Evolutionary conservation across 1,140 invertebrate genomes (phyloP).

Genomic region (Brevipalpus yothersi): DNA sequence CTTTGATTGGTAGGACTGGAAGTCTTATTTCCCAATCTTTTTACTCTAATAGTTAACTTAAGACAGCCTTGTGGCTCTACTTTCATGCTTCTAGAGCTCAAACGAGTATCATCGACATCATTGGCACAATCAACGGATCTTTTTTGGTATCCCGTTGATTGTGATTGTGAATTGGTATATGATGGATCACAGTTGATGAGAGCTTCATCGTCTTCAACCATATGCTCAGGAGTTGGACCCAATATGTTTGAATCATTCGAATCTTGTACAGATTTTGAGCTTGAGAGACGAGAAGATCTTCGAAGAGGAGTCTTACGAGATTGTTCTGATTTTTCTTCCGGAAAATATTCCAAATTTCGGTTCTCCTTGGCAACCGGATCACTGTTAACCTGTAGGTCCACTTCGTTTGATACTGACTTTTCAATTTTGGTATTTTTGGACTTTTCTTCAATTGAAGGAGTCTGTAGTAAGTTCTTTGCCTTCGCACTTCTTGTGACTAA

Average conservation of each 20-base stretch:
- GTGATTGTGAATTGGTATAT: background rate
- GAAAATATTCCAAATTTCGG: background rate
- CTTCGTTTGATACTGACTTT: background rate
- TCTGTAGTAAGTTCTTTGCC: background rate
- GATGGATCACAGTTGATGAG: background rate
- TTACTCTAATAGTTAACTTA: conserved; percentile 2
- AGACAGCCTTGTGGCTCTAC: background rate
- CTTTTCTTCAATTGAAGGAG: background rate
- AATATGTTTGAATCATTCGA: background rate
- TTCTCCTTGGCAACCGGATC: background rate
- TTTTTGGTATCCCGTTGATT: background rate
- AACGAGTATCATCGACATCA: background rate
- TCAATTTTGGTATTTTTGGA: background rate
- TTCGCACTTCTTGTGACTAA: background rate
- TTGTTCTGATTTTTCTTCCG: background rate
- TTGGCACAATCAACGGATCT: background rate
- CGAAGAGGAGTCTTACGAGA: background rate
- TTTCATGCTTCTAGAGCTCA: background rate
- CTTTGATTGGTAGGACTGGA: background rate
- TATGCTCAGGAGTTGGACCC: background rate
- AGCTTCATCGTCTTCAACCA: background rate
- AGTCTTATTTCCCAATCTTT: background rate
- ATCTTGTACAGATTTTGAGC: background rate
- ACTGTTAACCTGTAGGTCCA: background rate
- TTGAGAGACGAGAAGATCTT: background rate